Conservation (phyloP, 1,140 invertebrate genomes). For the Tyrophagus putrescentiae region DNA sequence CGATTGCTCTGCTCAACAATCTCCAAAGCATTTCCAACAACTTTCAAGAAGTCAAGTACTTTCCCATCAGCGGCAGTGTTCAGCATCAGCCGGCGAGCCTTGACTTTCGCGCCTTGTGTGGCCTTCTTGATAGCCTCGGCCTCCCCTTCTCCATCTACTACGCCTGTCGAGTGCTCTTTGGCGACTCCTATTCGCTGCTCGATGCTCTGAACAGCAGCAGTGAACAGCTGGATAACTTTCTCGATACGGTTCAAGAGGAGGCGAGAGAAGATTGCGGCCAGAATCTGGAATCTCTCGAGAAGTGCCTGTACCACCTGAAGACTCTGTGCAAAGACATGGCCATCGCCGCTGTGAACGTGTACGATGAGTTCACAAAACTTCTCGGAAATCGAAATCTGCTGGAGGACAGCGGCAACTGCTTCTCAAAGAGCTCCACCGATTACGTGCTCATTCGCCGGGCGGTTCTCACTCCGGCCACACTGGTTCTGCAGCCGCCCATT, state of each 20-base stretch:
- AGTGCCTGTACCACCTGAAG: neutral
- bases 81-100: too few relatives aligned
- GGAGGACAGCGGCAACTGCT: neutral
- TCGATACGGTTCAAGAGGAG: neutral
- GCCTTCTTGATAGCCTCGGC: too few relatives aligned
- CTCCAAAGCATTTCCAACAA: too few relatives aligned
- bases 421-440: neutral
- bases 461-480: constrained; percentile 23
- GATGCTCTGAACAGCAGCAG: neutral
- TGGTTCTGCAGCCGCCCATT: constrained; percentile 22
- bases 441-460: constrained; percentile 21
- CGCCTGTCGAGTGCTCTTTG: constrained; percentile 4
- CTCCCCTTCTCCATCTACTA: too few relatives aligned
- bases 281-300: neutral
- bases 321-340: neutral
- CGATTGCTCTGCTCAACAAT: too few relatives aligned
- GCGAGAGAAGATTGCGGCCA: neutral
- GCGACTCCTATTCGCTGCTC: neutral
- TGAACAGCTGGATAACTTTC: neutral
- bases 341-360: neutral
- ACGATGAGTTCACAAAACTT: neutral
- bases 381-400: neutral
- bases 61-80: too few relatives aligned
- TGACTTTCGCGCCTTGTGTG: too few relatives aligned
- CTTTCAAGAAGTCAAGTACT: too few relatives aligned